Evolutionary conservation across 2,797 vertebrate genomes (phyloP), one percentile per base, ranked within the genome.

Genomic region (Alauda arvensis): DNA sequence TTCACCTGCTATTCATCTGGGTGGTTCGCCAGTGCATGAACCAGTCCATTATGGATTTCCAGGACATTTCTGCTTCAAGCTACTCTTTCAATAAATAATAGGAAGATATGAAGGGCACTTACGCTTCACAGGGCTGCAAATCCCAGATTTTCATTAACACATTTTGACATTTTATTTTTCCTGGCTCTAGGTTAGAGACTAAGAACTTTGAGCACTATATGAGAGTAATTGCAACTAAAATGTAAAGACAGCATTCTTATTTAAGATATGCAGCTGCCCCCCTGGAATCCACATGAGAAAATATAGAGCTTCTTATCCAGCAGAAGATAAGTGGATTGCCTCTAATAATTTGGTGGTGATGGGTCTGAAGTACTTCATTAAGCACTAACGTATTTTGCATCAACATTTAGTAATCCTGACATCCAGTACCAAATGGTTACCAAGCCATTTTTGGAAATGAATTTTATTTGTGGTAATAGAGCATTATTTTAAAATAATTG

Each of bases 11-110:
- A 23, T 56, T 87, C 57, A 77, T 74, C 46, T 83, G 76, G 45
- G 40, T 37, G 45, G 46, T 62, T 92, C 0, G 2, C n/a, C 4
- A 1, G 82, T 85, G 48, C 69, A 68, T 57, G 79, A 90, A 91
- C 49, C 48, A 45, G 53, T 81, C 65, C 77, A 77, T 84, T 87
- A 74, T 18, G 37, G 77, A 87, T 90, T 92, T 93, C 81, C 76
- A 91, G 76, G 66, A 52, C 40, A 92, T 80, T 95, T 94, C 66
- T 84, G 90, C 77, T 61, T 77, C 37, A 92, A 89, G 55, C 67
- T 83, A 84, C 72, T 59, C 75, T 95, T 95, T 95, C 79, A 93
- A 89, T 93, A 93, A 91, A 75, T 90, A 92, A 79, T 83, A 84
- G 86, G 83, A 93, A 77, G 68, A 88, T 89, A 57, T 72, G 63